A percentile compares a stretch with the other conserved stretches of the same genome.
Evolutionary conservation across 1,140 invertebrate species (phyloP).

Genomic region (Meloidogyne chitwoodi): DNA sequence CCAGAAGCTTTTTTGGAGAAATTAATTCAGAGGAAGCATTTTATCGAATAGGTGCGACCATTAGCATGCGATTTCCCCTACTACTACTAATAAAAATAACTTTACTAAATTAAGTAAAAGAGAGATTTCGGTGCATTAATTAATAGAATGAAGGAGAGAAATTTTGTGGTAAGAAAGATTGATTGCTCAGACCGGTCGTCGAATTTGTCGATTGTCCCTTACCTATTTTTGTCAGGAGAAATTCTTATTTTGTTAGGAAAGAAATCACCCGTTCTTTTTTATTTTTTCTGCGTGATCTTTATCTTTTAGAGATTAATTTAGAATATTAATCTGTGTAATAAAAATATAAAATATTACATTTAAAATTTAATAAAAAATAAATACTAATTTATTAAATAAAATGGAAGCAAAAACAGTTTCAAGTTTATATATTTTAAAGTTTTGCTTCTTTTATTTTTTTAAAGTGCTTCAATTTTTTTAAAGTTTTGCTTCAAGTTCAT

Average conservation of each 20-base stretch:
- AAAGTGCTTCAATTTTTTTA: too few relatives aligned
- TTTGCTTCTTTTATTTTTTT: too few relatives aligned
- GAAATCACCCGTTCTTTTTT: background rate
- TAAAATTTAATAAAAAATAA: too few relatives aligned
- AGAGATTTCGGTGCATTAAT: background rate
- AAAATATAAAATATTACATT: background rate
- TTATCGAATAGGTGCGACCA: background rate
- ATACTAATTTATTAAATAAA: too few relatives aligned
- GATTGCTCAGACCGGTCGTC: background rate
- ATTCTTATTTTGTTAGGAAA: background rate
- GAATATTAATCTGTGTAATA: background rate
- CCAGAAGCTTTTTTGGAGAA: background rate
- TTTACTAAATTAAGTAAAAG: background rate
- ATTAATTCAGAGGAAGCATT: background rate
- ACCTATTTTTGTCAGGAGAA: background rate
- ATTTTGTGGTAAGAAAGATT: background rate
- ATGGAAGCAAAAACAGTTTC: too few relatives aligned
- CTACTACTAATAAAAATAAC: background rate
- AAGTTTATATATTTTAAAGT: too few relatives aligned
- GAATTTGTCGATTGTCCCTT: background rate
- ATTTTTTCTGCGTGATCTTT: background rate
- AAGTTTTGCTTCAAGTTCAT: too few relatives aligned
- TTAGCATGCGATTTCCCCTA: background rate
- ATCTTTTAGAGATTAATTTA: background rate
- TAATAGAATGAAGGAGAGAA: background rate